Evolutionary conservation across 2,888 invertebrate genomes (phyloP).

Genomic region (Prostheceraeus crozeri): DNA sequence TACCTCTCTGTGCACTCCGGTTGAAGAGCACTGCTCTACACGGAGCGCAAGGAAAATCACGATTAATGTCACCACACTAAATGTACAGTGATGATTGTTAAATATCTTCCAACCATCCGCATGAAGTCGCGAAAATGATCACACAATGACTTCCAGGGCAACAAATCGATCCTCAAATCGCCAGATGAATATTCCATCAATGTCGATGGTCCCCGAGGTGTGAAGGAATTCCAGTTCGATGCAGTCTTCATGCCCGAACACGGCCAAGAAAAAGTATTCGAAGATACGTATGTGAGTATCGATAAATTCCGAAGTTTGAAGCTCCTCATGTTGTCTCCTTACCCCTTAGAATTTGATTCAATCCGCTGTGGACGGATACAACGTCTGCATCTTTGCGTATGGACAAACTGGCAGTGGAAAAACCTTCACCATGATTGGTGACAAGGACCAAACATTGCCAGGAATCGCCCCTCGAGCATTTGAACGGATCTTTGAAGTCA

Average conservation of each 20-base stretch:
- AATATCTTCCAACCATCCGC: too few species aligned
- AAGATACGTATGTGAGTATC: too few species aligned
- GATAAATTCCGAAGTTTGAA: too few species aligned
- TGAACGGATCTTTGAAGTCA: conserved; percentile 55
- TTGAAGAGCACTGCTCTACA: too few species aligned
- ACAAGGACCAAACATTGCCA: conserved; percentile 51
- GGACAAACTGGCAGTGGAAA: conserved; percentile 76
- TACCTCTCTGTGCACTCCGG: too few species aligned
- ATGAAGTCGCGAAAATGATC: too few species aligned
- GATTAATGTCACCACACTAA: too few species aligned
- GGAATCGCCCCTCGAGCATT: conserved; percentile 57
- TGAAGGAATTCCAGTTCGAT: conserved; percentile 57
- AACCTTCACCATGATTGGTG: conserved; percentile 60
- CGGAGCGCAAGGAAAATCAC: too few species aligned
- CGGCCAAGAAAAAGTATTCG: conserved; percentile 55
- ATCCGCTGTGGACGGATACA: conserved; percentile 89
- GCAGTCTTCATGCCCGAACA: conserved; percentile 53
- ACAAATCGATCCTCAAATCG: conserved; percentile 46
- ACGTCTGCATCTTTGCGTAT: conserved; percentile 98
- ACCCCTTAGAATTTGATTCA: conserved; percentile 60
- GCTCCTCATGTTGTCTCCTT: too few species aligned
- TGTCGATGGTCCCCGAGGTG: conserved; percentile 52
- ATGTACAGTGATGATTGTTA: too few species aligned
- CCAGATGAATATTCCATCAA: conserved; percentile 51
- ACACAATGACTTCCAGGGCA: too few species aligned